Evolutionary conservation across 1,140 invertebrate species (phyloP).

Genomic region (Argopecten irradians): DNA sequence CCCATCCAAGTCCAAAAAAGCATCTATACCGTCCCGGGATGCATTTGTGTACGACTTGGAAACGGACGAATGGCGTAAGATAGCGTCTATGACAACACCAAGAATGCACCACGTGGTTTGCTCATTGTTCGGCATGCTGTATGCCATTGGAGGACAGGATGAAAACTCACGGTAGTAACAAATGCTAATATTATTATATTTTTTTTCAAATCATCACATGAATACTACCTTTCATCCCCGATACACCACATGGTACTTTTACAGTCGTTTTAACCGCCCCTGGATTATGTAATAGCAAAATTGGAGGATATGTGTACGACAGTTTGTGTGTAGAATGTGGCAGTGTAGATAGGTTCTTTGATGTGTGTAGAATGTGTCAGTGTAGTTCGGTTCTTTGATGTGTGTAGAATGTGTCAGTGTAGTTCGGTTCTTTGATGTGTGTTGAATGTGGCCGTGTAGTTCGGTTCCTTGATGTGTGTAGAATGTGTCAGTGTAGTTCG

Average conservation of each 20-base stretch:
- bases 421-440: too few relatives aligned
- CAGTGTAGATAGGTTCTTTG: too few relatives aligned
- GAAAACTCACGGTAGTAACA: conserved; percentile 33
- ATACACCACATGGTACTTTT: too few relatives aligned
- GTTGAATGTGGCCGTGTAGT: too few relatives aligned
- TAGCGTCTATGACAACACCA: conserved; percentile 37
- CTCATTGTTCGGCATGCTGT: conserved; percentile 45
- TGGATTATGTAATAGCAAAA: too few relatives aligned
- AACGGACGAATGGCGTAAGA: conserved; percentile 29
- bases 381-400: too few relatives aligned
- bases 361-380: too few relatives aligned
- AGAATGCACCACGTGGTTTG: conserved; percentile 43
- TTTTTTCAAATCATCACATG: neutral
- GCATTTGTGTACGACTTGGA: neutral
- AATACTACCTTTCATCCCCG: neutral
- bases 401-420: too few relatives aligned
- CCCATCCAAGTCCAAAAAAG: neutral
- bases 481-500: too few relatives aligned
- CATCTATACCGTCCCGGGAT: neutral
- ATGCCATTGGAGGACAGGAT: conserved; percentile 49
- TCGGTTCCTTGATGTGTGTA: too few relatives aligned
- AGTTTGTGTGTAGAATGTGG: neutral
- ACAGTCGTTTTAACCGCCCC: too few relatives aligned
- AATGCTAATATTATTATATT: neutral
- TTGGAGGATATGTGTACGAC: neutral